Base-by-base conservation (phyloP, 2,888 invertebrate species). In the Phlogophora meticulosa region DNA sequence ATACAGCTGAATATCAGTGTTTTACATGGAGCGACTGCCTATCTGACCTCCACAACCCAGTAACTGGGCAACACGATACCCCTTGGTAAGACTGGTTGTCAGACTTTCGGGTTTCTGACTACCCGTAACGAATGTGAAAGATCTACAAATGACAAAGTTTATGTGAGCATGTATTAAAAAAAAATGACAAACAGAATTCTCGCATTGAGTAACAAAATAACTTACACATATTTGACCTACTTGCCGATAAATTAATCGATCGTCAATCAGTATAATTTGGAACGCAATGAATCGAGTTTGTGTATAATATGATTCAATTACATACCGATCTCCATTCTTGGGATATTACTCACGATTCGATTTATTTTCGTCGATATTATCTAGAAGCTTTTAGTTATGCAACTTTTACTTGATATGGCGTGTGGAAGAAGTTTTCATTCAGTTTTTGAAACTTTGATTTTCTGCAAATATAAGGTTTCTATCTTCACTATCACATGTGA, bases 241-340 rank as follows among this genome's bases (percentile, higher is more conserved):
- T 60, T 71, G 9, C 17, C 24, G 43, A 64, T 57, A 52, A 53
- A 57, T 60, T 40, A 64, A 74, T 64, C 52, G 72, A 57, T 60
- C 36, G 42, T 52, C 72, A 48, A 53, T 68, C 46, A 68, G 10
- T 56, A 10, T 36, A 38, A n/a, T n/a, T n/a, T 42, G 46, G 32
- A 42, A 22, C 13, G 59, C 24, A 56, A 74, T 56, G 22, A 46
- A 67, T 59, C 55, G n/a, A 15, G 15, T 9, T 60, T 46, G 67
- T 49, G 17, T 43, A 60, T 38, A 48, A 28, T 56, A 72, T 59
- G 28, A 46, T 52, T 42, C 48, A 34, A 61, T 58, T 48, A 61
- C 56, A 75, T 40, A 53, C 43, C 57, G 49, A 75, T 53, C 28
- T 22, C 69, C 48, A 49, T 61, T 69, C 76, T 42, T 42, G 42